Evolutionary conservation across 2,797 vertebrate genomes (phyloP), one percentile per base, ranked within the genome.

Genomic region (Hipposideros larvatus): DNA sequence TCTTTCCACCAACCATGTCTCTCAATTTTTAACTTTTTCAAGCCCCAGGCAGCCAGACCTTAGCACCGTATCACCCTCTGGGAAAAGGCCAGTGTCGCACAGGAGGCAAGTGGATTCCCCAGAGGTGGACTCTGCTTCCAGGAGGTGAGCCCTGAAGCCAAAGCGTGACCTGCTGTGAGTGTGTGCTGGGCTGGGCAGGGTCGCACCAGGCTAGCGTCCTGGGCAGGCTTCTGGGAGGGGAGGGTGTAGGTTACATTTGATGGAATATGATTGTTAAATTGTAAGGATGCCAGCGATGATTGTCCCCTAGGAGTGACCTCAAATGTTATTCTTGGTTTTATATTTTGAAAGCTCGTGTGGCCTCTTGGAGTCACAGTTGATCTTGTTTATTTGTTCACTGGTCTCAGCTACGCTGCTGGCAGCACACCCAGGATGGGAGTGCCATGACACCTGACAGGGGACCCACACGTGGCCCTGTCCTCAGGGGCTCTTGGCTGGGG

Each of bases 381-480:
- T 28, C 63, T 73, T 94, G 77, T 93, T 96, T 97, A 18, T 92
- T 92, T 96, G 88, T 88, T 57, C 57, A 31, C 43, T 28, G 66
- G 31, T 41, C 77, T 41, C 26, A 26, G 59, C 34, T 14, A 75
- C 24, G 1, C 28, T 68, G 31, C 51, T n/a, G 73, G 26, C 18
- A 71, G 70, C 21, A 41, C 37, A 11, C 37, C 37, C 68, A 21
- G 34, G 21, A 7, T 6, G 57, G 21, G 22, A 28, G 24, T 34
- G 14, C 55, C 5, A 2, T 28, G 8, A 46, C 14, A 43, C 34
- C 21, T 4, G 24, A 11, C 22, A 57, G 61, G 87, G 11, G 24
- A 65, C n/a, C 26, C 16, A 1, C 7, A 7, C 0, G 5, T 68
- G 51, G 19, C 46, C 61, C 22, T 34, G n/a, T 28, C 37, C 51